Percentiles rank a stretch among this genome's conserved stretches.
phyloP scores from a whole-genome alignment of 2,888 invertebrate species.

The Notodonta ziczac region DNA sequence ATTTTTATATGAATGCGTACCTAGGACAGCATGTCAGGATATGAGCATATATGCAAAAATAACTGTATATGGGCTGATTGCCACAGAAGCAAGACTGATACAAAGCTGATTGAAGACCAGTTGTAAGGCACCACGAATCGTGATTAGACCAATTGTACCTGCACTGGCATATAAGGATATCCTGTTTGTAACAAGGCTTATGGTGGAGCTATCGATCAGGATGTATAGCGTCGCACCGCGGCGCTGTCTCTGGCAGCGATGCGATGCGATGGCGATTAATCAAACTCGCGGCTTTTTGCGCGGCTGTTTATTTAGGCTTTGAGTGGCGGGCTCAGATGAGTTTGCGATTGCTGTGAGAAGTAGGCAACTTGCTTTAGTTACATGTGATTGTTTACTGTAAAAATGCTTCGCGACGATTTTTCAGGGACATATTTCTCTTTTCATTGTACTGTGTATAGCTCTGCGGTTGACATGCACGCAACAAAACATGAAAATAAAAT shows the following conservation, averaged over 20 bases:
- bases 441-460: no score
- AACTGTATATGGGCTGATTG: no score
- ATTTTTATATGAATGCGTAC: no score
- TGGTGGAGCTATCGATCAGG: slow-evolving; percentile 39
- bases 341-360: slow-evolving; percentile 1
- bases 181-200: slow-evolving; percentile 1
- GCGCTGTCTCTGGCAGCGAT: slow-evolving; percentile 29
- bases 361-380: background rate
- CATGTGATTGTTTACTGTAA: background rate
- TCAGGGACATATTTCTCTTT: no score
- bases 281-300: slow-evolving; percentile 33
- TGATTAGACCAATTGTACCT: no score
- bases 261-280: slow-evolving; percentile 33
- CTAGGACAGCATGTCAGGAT: no score
- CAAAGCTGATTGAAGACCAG: no score
- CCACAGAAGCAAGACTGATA: no score
- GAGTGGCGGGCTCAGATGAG: background rate
- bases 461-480: no score
- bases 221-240: slow-evolving; percentile 53
- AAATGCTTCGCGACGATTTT: background rate
- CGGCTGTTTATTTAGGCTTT: slow-evolving; percentile 2
- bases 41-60: no score
- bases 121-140: no score
- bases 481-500: no score
- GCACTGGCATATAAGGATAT: slow-evolving; percentile 8